Base-by-base conservation (phyloP, 2,888 invertebrate species). In the Alentia gelatinosa region DNA sequence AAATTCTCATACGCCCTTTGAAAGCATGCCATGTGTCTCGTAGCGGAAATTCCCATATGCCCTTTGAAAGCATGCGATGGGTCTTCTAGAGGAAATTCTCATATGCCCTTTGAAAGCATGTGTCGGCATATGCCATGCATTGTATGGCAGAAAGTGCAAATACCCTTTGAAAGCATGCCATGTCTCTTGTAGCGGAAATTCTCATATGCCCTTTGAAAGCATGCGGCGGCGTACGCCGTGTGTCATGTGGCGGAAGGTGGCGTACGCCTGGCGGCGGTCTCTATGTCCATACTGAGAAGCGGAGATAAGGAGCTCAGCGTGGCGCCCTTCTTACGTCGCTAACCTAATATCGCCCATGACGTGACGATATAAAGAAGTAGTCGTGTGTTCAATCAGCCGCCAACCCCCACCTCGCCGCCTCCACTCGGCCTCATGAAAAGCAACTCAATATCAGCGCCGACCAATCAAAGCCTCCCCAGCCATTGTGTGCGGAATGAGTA, bases 401-500 rank as follows among this genome's bases (percentile, higher is more conserved):
- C 4, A 1, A 26, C 26, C 37, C 39, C 83, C 39, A 37, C 39
- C 15, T 12, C 83, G 30, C 23, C 83, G 42, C 39, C 83, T 40
- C 39, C 15, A 35, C 83, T 9, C 23, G 39, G 42, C 39, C 83
- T 40, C 83, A 26, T 37, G 83, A 40, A 83, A 37, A 83, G 83
- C 39, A 83, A 39, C 83, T 83, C 83, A 83, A 83, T 83, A 83
- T 83, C 83, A 37, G 83, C 83, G 37, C 23, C 39, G n/a, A 40
- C 83, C 83, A 83, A 83, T 83, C 83, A 83, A 40, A 37, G 83
- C 15, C 39, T 26, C 4, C 83, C 42, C n/a, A 37, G 83, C 26
- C 83, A 83, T 83, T 83, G 83, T 83, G 83, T 83, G 83, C 42
- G 37, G 83, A 83, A 83, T 83, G 39, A 83, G 83, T 83, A 83